Evolutionary conservation across 2,888 invertebrate species (phyloP).

Genomic region (Nomada flava): DNA sequence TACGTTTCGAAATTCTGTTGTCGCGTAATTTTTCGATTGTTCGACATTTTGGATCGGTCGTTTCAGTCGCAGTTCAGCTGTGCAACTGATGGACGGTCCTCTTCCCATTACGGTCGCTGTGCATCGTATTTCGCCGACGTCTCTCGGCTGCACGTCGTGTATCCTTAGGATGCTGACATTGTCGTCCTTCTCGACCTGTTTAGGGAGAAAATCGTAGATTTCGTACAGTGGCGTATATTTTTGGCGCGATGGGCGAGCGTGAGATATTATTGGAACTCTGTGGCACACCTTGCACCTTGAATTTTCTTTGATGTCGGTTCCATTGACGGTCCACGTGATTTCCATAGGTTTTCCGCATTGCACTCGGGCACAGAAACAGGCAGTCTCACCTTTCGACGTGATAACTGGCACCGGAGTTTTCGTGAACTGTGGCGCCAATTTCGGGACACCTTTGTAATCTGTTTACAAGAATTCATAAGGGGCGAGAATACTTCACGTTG

Average conservation of each 20-base stretch:
- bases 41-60: conserved; percentile 21
- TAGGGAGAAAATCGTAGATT: too few species aligned
- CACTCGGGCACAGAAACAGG: conserved; percentile 86
- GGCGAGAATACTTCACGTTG: too few species aligned
- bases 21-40: neutral
- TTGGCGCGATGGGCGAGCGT: neutral
- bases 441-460: conserved; percentile 75
- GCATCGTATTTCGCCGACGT: conserved; percentile 85
- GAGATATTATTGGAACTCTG: neutral
- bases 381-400: conserved; percentile 84
- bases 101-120: conserved; percentile 75
- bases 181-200: conserved; percentile 84
- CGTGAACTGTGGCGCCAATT: conserved; percentile 83
- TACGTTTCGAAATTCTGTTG: neutral
- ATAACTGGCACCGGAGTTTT: conserved; percentile 86
- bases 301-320: conserved; percentile 82
- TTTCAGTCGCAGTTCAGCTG: conserved; percentile 77
- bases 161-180: conserved; percentile 87
- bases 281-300: conserved; percentile 79
- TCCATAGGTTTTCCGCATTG: conserved; percentile 83
- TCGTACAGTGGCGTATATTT: neutral
- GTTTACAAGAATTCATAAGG: neutral
- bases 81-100: conserved; percentile 78
- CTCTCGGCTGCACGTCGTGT: conserved; percentile 85
- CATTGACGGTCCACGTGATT: conserved; percentile 86